Evolutionary conservation across 2,113 vertebrate species (phyloP).

Genomic region (Cricetomys ansorgei): DNA sequence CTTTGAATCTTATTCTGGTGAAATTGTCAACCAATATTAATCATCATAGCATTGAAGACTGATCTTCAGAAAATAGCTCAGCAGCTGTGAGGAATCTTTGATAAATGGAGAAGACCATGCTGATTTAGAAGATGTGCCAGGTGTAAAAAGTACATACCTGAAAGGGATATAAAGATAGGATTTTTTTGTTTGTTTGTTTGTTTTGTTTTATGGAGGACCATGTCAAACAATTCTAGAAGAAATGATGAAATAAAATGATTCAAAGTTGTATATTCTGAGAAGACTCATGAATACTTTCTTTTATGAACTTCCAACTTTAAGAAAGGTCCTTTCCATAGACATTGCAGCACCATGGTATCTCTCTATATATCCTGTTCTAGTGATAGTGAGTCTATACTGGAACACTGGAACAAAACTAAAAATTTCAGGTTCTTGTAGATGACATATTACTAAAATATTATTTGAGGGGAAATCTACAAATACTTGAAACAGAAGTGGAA

Average conservation of each 20-base stretch:
- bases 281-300: background rate
- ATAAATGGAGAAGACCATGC: background rate
- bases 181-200: too few species aligned
- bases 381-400: background rate
- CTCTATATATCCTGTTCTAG: background rate
- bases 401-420: background rate
- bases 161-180: background rate
- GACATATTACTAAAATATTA: background rate
- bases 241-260: background rate
- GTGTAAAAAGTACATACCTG: background rate
- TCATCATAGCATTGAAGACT: background rate
- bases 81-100: background rate
- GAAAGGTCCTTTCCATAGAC: background rate
- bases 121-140: background rate
- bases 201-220: background rate
- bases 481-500: background rate
- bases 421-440: background rate
- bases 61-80: background rate
- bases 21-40: background rate
- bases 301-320: background rate
- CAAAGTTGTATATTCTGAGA: background rate
- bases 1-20: background rate
- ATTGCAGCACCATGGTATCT: background rate
- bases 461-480: background rate
- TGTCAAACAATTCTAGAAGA: background rate